Conservation (phyloP, 2,888 invertebrate genomes). For the Stictocephala bisonia region DNA sequence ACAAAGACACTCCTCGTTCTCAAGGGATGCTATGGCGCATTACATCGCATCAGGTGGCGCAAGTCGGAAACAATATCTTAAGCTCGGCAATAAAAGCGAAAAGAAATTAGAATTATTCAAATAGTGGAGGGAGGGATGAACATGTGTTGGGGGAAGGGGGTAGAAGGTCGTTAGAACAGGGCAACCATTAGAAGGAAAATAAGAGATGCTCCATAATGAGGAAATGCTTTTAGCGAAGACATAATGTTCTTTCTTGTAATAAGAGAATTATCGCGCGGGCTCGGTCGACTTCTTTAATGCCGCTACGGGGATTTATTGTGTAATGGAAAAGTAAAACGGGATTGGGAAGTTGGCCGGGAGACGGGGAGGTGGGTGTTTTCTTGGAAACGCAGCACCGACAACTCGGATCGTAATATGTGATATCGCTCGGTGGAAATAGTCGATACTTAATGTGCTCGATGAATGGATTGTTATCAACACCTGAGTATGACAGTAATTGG, state of each 20-base stretch:
- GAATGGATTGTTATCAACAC: too few species aligned
- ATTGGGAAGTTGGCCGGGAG: conserved; percentile 22
- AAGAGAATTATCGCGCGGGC: conserved; percentile 39
- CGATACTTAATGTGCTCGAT: too few species aligned
- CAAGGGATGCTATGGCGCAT: background rate
- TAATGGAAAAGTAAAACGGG: conserved; percentile 38
- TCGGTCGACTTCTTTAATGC: conserved; percentile 33
- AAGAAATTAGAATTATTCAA: conserved; percentile 43
- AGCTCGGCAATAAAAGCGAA: conserved; percentile 35
- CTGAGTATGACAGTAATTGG: too few species aligned
- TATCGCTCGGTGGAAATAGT: too few species aligned
- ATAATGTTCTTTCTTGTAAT: conserved; percentile 38
- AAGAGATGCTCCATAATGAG: conserved; percentile 57
- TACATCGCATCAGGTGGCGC: conserved; percentile 34
- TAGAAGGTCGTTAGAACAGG: conserved; percentile 35
- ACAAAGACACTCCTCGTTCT: conserved; percentile 1
- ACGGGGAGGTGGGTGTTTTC: too few species aligned
- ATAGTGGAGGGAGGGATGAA: conserved; percentile 36
- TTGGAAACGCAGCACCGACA: too few species aligned
- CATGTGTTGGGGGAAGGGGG: conserved; percentile 29
- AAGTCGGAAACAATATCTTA: conserved; percentile 39
- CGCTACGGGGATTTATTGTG: conserved; percentile 35
- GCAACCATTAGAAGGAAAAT: conserved; percentile 42
- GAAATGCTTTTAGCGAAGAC: conserved; percentile 60
- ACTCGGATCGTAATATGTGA: too few species aligned